Base-by-base conservation (phyloP, 2,113 vertebrate genomes). In the Gavialis gangeticus region DNA sequence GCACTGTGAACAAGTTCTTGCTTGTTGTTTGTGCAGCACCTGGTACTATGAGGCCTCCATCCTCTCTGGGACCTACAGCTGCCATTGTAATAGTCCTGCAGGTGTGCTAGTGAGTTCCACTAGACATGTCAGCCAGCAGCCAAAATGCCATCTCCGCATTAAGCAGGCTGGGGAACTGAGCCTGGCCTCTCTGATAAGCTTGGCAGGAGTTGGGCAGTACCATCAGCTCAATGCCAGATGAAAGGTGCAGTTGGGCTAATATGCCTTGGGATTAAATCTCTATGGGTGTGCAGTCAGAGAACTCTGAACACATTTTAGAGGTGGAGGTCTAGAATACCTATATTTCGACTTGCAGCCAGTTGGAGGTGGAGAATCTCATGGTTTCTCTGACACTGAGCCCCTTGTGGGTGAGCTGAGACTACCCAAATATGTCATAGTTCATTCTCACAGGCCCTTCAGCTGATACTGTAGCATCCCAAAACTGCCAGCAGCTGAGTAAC, bases 41-140 rank as follows among this genome's bases (percentile, higher is more conserved):
- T 73, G 21, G 69, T 0, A 0, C 0, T 0, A 4, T 1, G 15
- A 54, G 16, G 10, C 10, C 59, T 5, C 10, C 0, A 0, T 6
- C 54, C 1, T 0, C 34, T 77, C 63, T 63, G 14, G 18, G 75
- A 55, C 75, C 62, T 71, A 22, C 22, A 16, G 79, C 22, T 56
- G 13, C 56, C 14, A 1, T 67, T 86, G 82, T 59, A 37, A 56
- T 57, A 16, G 63, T 73, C 18, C 63, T 57, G 2, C 0, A 28
- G 56, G 4, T 79, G 58, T 22, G 57, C 54, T 21, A 18, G 83
- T 30, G 82, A 75, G 46, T 46, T 46, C 46, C 46, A 46, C 46
- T 46, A 46, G 81, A 21, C 22, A 28, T 37, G 12, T 71, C 34
- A 54, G 57, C 1, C 46, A 66, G 79, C 91, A 84, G 93, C 73